Evolutionary conservation across 2,113 vertebrate genomes (phyloP).

Genomic region (Corythaeola cristata): DNA sequence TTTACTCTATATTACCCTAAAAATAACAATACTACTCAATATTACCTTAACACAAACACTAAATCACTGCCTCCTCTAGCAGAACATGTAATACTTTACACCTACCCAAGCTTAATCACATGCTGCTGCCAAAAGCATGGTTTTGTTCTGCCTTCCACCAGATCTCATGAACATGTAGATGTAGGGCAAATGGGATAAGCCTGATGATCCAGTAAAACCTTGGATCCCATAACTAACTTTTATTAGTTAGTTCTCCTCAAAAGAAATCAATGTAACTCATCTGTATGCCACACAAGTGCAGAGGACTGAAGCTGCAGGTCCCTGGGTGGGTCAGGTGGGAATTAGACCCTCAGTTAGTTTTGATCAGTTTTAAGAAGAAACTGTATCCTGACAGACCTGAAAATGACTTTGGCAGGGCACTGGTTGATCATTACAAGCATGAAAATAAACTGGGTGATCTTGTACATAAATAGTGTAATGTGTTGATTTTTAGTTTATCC

Average conservation of each 20-base stretch:
- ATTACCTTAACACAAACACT: neutral
- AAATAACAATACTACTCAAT: neutral
- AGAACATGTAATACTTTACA: neutral
- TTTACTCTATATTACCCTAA: neutral
- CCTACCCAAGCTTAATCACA: neutral
- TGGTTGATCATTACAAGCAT: neutral
- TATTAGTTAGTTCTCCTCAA: neutral
- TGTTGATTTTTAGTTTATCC: neutral
- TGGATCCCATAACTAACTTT: neutral
- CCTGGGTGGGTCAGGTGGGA: accelerated
- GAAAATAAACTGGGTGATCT: neutral
- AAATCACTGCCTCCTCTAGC: neutral
- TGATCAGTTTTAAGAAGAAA: neutral
- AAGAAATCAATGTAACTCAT: neutral
- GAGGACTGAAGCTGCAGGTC: neutral
- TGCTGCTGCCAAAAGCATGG: neutral
- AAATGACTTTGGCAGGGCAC: neutral
- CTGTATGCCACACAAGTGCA: neutral
- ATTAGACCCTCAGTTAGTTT: neutral
- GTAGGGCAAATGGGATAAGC: neutral
- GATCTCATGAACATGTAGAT: neutral
- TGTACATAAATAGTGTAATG: neutral
- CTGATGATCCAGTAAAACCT: neutral
- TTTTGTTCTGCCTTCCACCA: neutral
- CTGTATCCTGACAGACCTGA: neutral